phyloP scores from a whole-genome alignment of 2,888 invertebrate genomes.

The Platerodrilus igneus region DNA sequence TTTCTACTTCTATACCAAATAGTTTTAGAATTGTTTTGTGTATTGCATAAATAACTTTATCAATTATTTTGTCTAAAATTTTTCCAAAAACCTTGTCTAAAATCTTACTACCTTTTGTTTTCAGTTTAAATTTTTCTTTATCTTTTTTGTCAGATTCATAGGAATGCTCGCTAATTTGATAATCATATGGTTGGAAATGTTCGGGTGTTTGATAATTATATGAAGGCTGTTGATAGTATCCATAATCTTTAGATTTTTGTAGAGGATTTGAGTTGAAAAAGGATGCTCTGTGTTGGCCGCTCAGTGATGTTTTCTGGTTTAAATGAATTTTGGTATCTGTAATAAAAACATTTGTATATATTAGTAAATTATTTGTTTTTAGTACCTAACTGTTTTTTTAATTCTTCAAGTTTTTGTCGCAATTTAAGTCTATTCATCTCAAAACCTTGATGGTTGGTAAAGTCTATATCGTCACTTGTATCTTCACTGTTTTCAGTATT shows the following conservation, averaged over 20 bases:
- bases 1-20: slow-evolving; percentile 30
- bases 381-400: slow-evolving; percentile 42
- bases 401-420: slow-evolving; percentile 29
- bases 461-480: background rate
- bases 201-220: slow-evolving; percentile 3
- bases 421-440: slow-evolving; percentile 22
- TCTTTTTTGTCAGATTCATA: slow-evolving; percentile 13
- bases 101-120: slow-evolving; percentile 29
- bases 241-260: slow-evolving; percentile 19
- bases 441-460: slow-evolving; percentile 1
- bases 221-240: slow-evolving; percentile 6
- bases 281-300: slow-evolving; percentile 2
- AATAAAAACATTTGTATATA: slow-evolving; percentile 14
- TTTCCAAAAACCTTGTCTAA: slow-evolving; percentile 37
- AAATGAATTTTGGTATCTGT: slow-evolving; percentile 12
- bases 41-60: slow-evolving; percentile 25
- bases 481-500: background rate
- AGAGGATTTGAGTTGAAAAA: background rate
- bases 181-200: slow-evolving; percentile 5
- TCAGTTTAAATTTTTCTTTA: slow-evolving; percentile 9
- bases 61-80: slow-evolving; percentile 40
- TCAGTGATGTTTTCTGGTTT: slow-evolving; percentile 4
- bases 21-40: slow-evolving; percentile 36
- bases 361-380: slow-evolving; percentile 15
- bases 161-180: slow-evolving; percentile 2